Evolutionary conservation across 2,797 vertebrate species (phyloP).

Genomic region (Mormyrus hasselquistii): DNA sequence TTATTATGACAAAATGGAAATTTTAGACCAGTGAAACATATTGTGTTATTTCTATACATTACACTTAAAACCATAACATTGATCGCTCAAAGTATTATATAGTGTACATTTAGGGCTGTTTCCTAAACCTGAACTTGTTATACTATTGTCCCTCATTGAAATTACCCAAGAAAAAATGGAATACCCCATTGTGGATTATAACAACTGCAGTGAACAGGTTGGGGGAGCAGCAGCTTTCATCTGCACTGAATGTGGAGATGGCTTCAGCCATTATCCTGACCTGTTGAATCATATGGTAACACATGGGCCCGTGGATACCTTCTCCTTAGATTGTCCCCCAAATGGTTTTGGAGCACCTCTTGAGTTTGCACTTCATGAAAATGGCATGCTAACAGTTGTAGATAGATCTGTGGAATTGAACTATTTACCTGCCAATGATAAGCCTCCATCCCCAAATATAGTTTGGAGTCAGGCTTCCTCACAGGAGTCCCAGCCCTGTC

Average conservation of each 20-base stretch:
- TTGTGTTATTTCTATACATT: not conserved
- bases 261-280: slow-evolving; percentile 64
- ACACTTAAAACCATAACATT: not conserved
- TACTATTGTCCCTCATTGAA: not conserved
- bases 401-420: slow-evolving; percentile 52
- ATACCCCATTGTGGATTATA: slow-evolving; percentile 46
- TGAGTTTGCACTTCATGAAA: slow-evolving; percentile 72
- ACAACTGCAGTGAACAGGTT: slow-evolving; percentile 36
- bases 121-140: not conserved
- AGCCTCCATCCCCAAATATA: slow-evolving; percentile 41
- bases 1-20: not conserved
- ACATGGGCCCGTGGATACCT: slow-evolving; percentile 64
- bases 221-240: slow-evolving; percentile 63
- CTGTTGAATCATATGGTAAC: slow-evolving; percentile 62
- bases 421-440: slow-evolving; percentile 39
- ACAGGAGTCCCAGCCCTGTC: slow-evolving; percentile 24
- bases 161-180: slow-evolving; percentile 46
- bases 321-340: slow-evolving; percentile 59
- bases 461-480: slow-evolving; percentile 20
- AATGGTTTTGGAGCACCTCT: slow-evolving; percentile 63
- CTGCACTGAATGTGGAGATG: slow-evolving; percentile 74
- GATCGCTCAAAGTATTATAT: slow-evolving; percentile 6
- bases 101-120: not conserved
- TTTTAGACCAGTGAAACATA: not conserved
- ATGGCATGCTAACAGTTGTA: slow-evolving; percentile 64